These are phyloP conservation scores for Ricordea florida DNA, from an alignment of 92 coral and sea anemone species.

Conservation along the genomic window DNA sequence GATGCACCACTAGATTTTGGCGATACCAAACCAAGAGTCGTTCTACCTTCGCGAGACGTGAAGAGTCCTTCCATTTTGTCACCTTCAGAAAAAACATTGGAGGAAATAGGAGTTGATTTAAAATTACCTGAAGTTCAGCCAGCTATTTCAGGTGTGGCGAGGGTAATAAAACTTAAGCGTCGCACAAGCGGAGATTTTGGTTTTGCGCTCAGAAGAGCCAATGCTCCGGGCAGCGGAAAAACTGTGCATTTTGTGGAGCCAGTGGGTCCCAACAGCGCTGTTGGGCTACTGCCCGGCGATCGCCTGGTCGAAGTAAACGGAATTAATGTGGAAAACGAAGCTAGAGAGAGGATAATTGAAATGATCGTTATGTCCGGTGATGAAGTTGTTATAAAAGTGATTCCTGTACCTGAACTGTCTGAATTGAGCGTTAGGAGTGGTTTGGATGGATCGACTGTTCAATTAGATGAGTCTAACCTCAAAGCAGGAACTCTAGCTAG, in stretches of 20 bases:
- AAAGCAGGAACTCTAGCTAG: conserved; percentile 93
- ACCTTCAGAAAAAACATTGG: conserved; percentile 83
- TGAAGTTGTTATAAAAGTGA: conserved; percentile 90
- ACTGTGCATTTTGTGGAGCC: conserved; percentile 93
- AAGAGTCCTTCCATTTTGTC: conserved; percentile 54
- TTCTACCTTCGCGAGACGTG: conserved; percentile 47
- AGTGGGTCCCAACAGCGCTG: conserved; percentile 71
- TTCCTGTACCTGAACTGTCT: conserved; percentile 93
- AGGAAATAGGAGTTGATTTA: conserved; percentile 86
- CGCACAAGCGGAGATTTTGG: conserved; percentile 96
- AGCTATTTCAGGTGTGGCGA: conserved; percentile 82
- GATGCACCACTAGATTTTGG: conserved; percentile 37
- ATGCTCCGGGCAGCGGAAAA: conserved; percentile 77
- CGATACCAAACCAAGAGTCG: conserved; percentile 50
- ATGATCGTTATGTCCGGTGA: conserved; percentile 93
- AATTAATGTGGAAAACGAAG: conserved; percentile 75
- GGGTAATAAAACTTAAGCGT: conserved; percentile 74
- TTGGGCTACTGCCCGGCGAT: conserved; percentile 91
- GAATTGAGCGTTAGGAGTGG: conserved; percentile 97
- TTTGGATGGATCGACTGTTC: conserved; percentile 87
- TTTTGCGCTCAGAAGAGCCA: conserved; percentile 89
- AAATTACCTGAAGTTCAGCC: conserved; percentile 88
- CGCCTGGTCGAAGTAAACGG: conserved; percentile 95
- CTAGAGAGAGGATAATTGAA: conserved; percentile 92
- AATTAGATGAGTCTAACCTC: conserved; percentile 90